Conservation (phyloP, 2,888 invertebrate species). For the Philereme vetulata region DNA sequence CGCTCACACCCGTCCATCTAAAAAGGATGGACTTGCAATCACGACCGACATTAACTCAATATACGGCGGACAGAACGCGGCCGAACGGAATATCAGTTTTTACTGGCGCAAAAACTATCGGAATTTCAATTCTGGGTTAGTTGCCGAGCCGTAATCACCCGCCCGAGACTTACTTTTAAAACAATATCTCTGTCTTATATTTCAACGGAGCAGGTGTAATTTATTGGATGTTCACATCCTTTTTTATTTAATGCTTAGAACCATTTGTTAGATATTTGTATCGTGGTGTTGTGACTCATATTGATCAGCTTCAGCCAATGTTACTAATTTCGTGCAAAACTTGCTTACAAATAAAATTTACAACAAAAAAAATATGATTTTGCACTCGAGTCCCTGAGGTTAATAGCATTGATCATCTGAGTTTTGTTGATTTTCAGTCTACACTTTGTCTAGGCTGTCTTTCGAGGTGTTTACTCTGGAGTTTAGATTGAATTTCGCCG, state of each 20-base stretch:
- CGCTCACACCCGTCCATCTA: slow-evolving; percentile 54
- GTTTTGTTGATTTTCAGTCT: slow-evolving; percentile 80
- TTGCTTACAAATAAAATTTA: too few relatives aligned
- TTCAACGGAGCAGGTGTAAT: slow-evolving; percentile 77
- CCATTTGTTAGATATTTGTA: too few relatives aligned
- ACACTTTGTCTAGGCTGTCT: slow-evolving; percentile 67
- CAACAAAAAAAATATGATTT: slow-evolving; percentile 60
- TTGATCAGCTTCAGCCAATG: too few relatives aligned
- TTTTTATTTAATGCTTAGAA: slow-evolving; percentile 29
- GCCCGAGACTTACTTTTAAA: slow-evolving; percentile 75
- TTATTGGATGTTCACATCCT: slow-evolving; percentile 66
- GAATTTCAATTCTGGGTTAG: slow-evolving; percentile 77
- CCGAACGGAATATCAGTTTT: slow-evolving; percentile 81
- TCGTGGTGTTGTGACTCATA: too few relatives aligned
- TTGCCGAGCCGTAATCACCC: slow-evolving; percentile 72
- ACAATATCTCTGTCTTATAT: slow-evolving; percentile 77
- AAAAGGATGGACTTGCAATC: slow-evolving; percentile 71
- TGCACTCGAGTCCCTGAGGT: slow-evolving; percentile 55
- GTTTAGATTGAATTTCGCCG: slow-evolving; percentile 71
- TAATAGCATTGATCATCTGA: slow-evolving; percentile 61
- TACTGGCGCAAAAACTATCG: slow-evolving; percentile 81
- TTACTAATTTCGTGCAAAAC: too few relatives aligned
- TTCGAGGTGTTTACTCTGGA: slow-evolving; percentile 71
- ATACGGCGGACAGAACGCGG: slow-evolving; percentile 76
- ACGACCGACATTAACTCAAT: slow-evolving; percentile 81